These are phyloP conservation scores for Macropus fuliginosus DNA, from an alignment of 2,797 vertebrate species.

Conservation along the genomic window DNA sequence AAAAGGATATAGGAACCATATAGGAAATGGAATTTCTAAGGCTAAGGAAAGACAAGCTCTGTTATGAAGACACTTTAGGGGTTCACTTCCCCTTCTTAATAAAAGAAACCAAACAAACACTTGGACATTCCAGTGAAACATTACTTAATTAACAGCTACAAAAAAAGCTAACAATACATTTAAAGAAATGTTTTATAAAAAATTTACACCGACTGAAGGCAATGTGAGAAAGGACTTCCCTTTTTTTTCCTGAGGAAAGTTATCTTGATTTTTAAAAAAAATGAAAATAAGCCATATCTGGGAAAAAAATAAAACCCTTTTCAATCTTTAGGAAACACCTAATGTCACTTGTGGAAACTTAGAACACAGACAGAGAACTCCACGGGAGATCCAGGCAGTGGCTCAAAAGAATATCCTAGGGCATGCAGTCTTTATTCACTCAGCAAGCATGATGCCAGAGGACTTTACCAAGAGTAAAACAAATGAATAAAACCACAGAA, in stretches of 20 bases:
- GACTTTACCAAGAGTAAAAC: constrained; percentile 14
- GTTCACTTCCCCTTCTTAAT: neutral
- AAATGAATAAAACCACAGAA: neutral
- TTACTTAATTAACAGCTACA: neutral
- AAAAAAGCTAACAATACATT: neutral
- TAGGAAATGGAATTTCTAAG: constrained; percentile 50
- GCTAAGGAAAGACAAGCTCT: neutral
- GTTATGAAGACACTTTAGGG: neutral
- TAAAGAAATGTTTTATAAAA: neutral
- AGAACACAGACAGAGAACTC: neutral
- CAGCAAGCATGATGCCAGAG: neutral
- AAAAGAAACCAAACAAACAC: constrained; percentile 42
- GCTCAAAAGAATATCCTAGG: constrained; percentile 33
- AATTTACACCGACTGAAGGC: neutral
- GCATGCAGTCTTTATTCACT: neutral
- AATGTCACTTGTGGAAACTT: constrained; percentile 50
- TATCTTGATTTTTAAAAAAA: neutral
- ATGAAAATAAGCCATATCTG: neutral
- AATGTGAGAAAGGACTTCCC: neutral
- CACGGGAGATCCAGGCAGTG: constrained; percentile 37
- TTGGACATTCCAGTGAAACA: neutral
- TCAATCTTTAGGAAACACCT: constrained; percentile 39
- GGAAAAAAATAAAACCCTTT: neutral
- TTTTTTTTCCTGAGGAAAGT: neutral
- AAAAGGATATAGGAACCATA: constrained; percentile 33